These are phyloP conservation scores for Dromaius novaehollandiae DNA, from an alignment of 2,113 vertebrate genomes.

Conservation along the genomic window DNA sequence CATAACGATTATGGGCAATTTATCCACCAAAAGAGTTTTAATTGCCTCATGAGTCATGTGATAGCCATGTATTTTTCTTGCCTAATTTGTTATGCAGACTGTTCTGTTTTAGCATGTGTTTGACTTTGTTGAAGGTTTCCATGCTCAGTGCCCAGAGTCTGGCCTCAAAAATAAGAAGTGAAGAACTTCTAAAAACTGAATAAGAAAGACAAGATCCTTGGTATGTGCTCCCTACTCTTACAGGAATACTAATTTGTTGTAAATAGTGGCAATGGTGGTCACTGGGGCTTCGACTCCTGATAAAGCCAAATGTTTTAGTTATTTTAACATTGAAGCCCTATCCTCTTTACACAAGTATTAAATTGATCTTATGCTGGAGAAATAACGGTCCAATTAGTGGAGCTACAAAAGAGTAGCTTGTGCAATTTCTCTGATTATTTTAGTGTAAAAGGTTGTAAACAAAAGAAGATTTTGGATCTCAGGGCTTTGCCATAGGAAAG, in stretches of 20 bases:
- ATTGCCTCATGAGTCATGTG: slow-evolving; percentile 54
- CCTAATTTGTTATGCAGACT: not conserved
- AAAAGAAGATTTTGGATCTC: not conserved
- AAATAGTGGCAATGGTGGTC: not conserved
- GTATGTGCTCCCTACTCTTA: not conserved
- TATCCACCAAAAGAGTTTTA: slow-evolving; percentile 55
- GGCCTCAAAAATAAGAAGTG: not conserved
- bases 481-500: not conserved
- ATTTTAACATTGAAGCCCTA: not conserved
- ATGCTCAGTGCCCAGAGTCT: not conserved
- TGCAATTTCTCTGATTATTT: not conserved
- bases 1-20: slow-evolving; percentile 19
- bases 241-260: not conserved
- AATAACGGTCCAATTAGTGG: not conserved
- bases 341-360: not conserved
- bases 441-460: not conserved
- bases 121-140: slow-evolving; percentile 29
- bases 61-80: slow-evolving; percentile 28
- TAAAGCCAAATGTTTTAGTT: not conserved
- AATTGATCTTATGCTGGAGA: not conserved
- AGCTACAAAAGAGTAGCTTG: not conserved
- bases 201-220: not conserved
- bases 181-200: not conserved
- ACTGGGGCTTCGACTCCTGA: not conserved
- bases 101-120: not conserved